Base-by-base conservation (phyloP, 2,113 vertebrate species). In the Rhineura floridana region DNA sequence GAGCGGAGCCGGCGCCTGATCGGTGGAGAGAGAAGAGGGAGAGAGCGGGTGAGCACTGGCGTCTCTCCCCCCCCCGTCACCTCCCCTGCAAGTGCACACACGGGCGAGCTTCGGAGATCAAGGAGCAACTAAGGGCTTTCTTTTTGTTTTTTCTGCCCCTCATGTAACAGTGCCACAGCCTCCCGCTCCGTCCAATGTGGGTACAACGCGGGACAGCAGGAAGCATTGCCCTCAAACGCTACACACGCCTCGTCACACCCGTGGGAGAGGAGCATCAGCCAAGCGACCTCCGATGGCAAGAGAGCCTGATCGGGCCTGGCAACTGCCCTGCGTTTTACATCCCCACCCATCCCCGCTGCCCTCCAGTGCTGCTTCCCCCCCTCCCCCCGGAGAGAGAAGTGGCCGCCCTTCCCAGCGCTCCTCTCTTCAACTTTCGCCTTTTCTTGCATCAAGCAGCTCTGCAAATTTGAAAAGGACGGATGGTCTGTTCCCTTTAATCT, bases 381-480 rank as follows among this genome's bases (percentile, higher is more conserved):
- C 36, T 59, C 59, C 42, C 23, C n/a, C 19, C 23, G 55, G 70
- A 52, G 23, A 28, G 36, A 36, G 50, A 9, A 17, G 50, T 36
- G 50, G 50, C 48, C 28, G 70, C 69, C 44, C 52, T 3, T 9
- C 7, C 48, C 15, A 25, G 2, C 6, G 36, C 50, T 70, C 39
- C 83, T 13, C 39, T 21, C 70, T 15, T 15, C 39, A 85, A 85
- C 83, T 85, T 85, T 84, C 83, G 28, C 69, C 69, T 83, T 50
- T 72, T 17, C 65, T 13, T 36, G 52, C 79, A 19, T 44, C 81
- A 33, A 30, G 10, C 28, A 11, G 46, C 42, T 69, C 21, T n/a
- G 81, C 30, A 23, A 44, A 33, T 25, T 59, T 6, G 25, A 65
- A 44, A 65, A 17, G 59, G 55, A 63, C n/a, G n/a, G n/a, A n/a